phyloP scores from a whole-genome alignment of 2,113 vertebrate species.

The Probosciger aterrimus region DNA sequence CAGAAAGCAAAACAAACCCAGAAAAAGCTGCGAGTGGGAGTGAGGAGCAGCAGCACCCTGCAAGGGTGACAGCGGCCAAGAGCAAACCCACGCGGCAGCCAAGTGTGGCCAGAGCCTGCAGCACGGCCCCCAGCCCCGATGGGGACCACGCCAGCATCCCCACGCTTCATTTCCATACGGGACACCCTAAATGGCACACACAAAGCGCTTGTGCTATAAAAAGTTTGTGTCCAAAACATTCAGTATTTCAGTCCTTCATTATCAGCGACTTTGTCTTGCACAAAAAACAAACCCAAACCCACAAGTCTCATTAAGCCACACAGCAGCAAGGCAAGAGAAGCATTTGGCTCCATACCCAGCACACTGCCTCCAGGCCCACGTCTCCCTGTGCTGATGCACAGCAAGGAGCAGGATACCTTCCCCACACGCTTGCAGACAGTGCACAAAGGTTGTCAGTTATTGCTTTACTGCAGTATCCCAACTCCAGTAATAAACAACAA shows the following conservation, averaged over 20 bases:
- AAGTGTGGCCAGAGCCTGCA: fast-evolving
- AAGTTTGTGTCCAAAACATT: fast-evolving
- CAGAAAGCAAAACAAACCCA: conserved; percentile 1
- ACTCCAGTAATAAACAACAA: neutral
- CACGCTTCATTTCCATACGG: fast-evolving
- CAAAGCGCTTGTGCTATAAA: fast-evolving
- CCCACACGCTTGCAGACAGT: fast-evolving
- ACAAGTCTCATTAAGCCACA: fast-evolving
- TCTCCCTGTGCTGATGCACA: fast-evolving
- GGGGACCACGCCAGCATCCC: neutral
- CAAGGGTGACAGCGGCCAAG: neutral
- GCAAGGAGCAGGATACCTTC: neutral
- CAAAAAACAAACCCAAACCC: neutral
- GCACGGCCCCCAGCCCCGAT: neutral
- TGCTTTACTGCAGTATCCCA: neutral
- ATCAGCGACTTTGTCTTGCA: neutral
- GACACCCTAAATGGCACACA: fast-evolving
- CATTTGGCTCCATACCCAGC: fast-evolving
- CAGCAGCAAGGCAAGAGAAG: fast-evolving
- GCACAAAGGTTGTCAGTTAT: neutral
- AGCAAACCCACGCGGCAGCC: neutral
- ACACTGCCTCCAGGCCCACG: neutral
- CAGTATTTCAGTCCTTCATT: neutral
- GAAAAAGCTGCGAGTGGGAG: conserved; percentile 17
- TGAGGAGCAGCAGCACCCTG: neutral